These are phyloP conservation scores for Fistularia tabacaria DNA, from an alignment of 2,797 vertebrate species.

Conservation along the genomic window DNA sequence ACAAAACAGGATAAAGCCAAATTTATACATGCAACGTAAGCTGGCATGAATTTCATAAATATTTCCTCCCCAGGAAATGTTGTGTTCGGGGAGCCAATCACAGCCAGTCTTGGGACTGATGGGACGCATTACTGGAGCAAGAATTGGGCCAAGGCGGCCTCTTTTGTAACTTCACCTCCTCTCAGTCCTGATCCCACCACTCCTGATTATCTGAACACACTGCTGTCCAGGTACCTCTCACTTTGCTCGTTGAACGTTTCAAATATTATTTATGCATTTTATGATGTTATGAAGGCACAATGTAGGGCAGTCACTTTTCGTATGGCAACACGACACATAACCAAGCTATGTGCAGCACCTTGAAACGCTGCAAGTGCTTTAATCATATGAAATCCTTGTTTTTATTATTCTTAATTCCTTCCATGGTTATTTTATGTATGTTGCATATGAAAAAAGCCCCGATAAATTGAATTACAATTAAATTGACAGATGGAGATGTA, in stretches of 20 bases:
- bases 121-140: constrained; percentile 99
- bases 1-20: too few relatives aligned
- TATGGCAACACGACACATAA: too few relatives aligned
- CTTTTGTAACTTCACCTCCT: constrained; percentile 93
- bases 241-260: not conserved
- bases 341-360: too few relatives aligned
- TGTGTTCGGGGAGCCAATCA: constrained; percentile 96
- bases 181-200: constrained; percentile 97
- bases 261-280: not conserved
- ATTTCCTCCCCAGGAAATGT: constrained; percentile 81
- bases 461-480: too few relatives aligned
- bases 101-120: constrained; percentile 92
- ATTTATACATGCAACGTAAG: not conserved
- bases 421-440: too few relatives aligned
- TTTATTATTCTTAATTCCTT: too few relatives aligned
- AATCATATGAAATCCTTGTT: too few relatives aligned
- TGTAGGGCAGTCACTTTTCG: too few relatives aligned
- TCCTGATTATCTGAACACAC: constrained; percentile 93
- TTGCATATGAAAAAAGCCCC: too few relatives aligned
- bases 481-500: not conserved
- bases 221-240: constrained; percentile 85
- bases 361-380: too few relatives aligned
- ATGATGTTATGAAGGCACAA: too few relatives aligned
- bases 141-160: constrained; percentile 98
- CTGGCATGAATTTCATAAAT: not conserved